Percentiles rank a stretch among this genome's conserved stretches.
phyloP scores from a whole-genome alignment of 2,888 invertebrate species.

The Epinotia nisella region DNA sequence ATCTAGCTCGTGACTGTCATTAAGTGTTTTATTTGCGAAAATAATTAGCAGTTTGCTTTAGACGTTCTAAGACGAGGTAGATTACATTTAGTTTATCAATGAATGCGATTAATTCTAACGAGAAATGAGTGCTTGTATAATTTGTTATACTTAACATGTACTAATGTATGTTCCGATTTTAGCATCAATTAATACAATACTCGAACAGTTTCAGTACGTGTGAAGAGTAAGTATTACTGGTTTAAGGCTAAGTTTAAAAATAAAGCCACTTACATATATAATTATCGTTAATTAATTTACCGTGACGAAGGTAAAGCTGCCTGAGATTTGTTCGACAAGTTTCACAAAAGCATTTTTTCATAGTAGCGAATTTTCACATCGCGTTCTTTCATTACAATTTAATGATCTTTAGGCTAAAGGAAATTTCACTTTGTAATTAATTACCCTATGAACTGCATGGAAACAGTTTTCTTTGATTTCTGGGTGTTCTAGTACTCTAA shows the following conservation, averaged over 20 bases:
- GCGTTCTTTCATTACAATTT: too few species aligned
- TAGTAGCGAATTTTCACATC: too few species aligned
- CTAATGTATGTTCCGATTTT: too few species aligned
- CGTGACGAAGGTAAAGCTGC: constrained; percentile 63
- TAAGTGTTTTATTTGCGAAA: constrained; percentile 30
- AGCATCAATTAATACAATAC: too few species aligned
- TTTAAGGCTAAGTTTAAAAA: constrained; percentile 2
- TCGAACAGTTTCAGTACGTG: not conserved
- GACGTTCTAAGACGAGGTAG: constrained; percentile 17
- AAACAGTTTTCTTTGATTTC: too few species aligned
- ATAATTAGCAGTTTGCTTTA: constrained; percentile 23
- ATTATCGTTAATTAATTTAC: constrained; percentile 71
- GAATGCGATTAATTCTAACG: constrained; percentile 8
- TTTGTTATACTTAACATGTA: too few species aligned
- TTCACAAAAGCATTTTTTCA: too few species aligned
- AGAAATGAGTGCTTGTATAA: not conserved
- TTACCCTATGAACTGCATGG: too few species aligned
- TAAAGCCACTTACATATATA: constrained; percentile 70
- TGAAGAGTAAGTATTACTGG: not conserved
- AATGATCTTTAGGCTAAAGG: too few species aligned
- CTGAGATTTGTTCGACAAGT: not conserved
- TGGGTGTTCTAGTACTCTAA: too few species aligned
- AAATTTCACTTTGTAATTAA: too few species aligned
- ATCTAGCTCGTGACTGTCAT: constrained; percentile 25
- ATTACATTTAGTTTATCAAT: constrained; percentile 13